Conservation (phyloP, 2,888 invertebrate species). For the Palloptera scutellata region DNA sequence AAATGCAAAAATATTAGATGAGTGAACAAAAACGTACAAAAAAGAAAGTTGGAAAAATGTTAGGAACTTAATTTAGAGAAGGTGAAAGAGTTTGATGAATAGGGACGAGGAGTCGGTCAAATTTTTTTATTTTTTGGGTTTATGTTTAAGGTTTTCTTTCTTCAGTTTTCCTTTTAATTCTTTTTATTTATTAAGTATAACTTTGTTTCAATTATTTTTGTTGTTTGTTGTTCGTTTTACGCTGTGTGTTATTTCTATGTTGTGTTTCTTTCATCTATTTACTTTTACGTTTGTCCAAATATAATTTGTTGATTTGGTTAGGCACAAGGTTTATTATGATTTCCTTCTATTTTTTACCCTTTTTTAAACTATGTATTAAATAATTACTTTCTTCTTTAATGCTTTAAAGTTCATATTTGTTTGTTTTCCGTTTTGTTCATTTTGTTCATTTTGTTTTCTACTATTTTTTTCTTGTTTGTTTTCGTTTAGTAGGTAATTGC, state of each 20-base stretch:
- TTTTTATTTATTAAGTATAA: conserved; percentile 1
- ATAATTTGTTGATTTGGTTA: conserved; percentile 54
- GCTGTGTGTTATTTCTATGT: conserved; percentile 34
- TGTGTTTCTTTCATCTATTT: conserved; percentile 38
- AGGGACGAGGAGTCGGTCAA: too few species aligned
- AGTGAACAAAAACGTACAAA: too few species aligned
- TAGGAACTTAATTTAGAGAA: too few species aligned
- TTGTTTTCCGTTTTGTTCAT: conserved; percentile 29
- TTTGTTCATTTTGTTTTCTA: conserved; percentile 9
- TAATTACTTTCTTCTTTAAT: conserved; percentile 22
- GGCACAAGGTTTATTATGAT: conserved; percentile 57
- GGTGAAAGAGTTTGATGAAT: too few species aligned
- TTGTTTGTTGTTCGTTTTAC: conserved; percentile 9
- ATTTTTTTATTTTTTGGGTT: too few species aligned
- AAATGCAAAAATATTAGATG: too few species aligned
- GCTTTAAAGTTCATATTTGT: conserved; percentile 12
- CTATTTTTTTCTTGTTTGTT: conserved; percentile 8
- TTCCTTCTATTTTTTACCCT: conserved; percentile 39
- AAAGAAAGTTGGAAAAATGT: too few species aligned
- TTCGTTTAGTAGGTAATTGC: conserved; percentile 2
- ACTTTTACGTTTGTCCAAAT: not conserved
- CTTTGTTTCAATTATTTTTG: not conserved
- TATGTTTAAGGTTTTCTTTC: not conserved
- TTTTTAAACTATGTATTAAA: conserved; percentile 28
- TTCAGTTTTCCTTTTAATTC: not conserved